Evolutionary conservation across 2,888 invertebrate species (phyloP).

Genomic region (Drosophila mimica): DNA sequence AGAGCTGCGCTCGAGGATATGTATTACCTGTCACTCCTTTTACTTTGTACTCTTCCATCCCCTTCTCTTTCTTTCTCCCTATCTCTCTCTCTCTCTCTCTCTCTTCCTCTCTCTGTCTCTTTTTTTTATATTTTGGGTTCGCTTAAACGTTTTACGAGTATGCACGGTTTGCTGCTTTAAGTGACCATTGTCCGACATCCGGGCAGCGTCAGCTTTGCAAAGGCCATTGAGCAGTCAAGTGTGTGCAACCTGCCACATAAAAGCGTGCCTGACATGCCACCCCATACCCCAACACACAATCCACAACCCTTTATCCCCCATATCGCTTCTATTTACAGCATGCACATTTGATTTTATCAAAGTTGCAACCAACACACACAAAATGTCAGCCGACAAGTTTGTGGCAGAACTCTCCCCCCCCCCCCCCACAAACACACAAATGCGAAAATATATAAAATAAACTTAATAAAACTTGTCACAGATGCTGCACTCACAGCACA

Average conservation of each 20-base stretch:
- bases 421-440: conserved; percentile 9
- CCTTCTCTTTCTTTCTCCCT: not conserved
- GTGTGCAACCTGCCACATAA: conserved; percentile 71
- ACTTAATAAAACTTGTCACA: conserved; percentile 79
- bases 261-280: conserved; percentile 42
- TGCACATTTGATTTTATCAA: conserved; percentile 62
- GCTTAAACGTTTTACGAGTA: conserved; percentile 54
- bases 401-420: conserved; percentile 50
- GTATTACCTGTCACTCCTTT: conserved; percentile 23
- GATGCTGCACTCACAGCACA: conserved; percentile 48
- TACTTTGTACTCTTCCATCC: not conserved
- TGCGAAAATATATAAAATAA: conserved; percentile 63
- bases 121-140: conserved; percentile 4
- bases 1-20: conserved; percentile 26
- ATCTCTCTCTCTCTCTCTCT: not conserved
- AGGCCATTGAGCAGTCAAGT: conserved; percentile 74
- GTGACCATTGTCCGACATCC: conserved; percentile 34
- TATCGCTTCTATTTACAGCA: conserved; percentile 29
- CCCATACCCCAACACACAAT: not conserved
- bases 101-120: conserved; percentile 1
- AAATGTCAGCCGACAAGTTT: conserved; percentile 53
- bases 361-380: conserved; percentile 45
- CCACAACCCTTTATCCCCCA: not conserved
- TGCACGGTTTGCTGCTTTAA: conserved; percentile 37
- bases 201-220: conserved; percentile 33